These are phyloP conservation scores for Diaprepes abbreviatus DNA, from an alignment of 2,888 invertebrate species.

Conservation along the genomic window DNA sequence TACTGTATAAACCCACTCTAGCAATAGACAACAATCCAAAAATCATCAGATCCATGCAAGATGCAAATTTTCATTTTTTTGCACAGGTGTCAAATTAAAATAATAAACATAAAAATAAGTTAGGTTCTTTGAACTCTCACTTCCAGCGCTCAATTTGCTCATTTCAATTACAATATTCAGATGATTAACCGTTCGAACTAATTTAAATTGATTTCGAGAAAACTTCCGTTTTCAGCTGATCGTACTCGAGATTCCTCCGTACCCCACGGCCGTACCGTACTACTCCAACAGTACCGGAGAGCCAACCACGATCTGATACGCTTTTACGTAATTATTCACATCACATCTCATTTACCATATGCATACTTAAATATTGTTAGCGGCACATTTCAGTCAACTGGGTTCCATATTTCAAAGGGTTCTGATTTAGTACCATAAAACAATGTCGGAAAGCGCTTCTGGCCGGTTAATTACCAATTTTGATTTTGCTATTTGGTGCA, in stretches of 20 bases:
- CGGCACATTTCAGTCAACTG: conserved; percentile 26
- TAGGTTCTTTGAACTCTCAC: too few relatives aligned
- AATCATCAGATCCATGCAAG: too few relatives aligned
- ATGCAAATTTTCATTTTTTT: too few relatives aligned
- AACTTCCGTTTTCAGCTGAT: conserved; percentile 11
- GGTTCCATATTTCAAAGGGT: conserved; percentile 30
- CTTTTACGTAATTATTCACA: conserved; percentile 34
- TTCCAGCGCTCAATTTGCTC: too few relatives aligned
- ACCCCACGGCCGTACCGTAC: conserved; percentile 5
- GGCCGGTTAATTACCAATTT: conserved; percentile 43
- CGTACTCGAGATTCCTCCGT: background rate
- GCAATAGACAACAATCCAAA: too few relatives aligned
- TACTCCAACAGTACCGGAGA: conserved; percentile 9
- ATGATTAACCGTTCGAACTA: background rate
- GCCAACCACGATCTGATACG: conserved; percentile 4
- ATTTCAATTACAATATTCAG: too few relatives aligned
- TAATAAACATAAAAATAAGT: too few relatives aligned
- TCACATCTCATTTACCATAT: conserved; percentile 35
- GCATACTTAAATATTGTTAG: conserved; percentile 40
- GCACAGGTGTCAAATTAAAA: too few relatives aligned
- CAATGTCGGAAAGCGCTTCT: conserved; percentile 23
- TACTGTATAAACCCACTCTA: too few relatives aligned
- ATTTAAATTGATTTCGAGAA: conserved; percentile 22
- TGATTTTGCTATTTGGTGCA: conserved; percentile 31
- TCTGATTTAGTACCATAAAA: conserved; percentile 28